Conservation (phyloP, 2,888 invertebrate genomes). For the Bibio marci region DNA sequence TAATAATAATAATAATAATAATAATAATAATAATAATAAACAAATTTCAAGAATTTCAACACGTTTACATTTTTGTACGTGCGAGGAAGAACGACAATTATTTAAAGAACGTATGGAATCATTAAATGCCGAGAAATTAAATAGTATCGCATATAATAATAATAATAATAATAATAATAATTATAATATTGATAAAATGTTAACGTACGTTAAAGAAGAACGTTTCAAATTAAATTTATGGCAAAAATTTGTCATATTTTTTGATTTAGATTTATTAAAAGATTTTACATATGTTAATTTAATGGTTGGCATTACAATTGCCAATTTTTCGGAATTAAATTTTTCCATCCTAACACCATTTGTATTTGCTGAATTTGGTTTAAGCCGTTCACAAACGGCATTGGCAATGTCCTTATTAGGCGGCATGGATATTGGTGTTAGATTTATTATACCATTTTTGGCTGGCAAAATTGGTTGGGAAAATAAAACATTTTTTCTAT, state of each 20-base stretch:
- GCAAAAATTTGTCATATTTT: conserved; percentile 43
- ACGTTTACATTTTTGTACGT: neutral
- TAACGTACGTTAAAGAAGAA: conserved; percentile 33
- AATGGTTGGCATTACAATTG: conserved; percentile 51
- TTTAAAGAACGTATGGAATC: neutral
- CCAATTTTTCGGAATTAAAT: conserved; percentile 53
- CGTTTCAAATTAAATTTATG: conserved; percentile 49
- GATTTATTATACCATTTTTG: conserved; percentile 49
- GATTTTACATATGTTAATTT: conserved; percentile 52
- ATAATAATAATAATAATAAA: too few relatives aligned
- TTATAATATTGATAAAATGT: too few relatives aligned
- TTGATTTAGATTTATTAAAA: conserved; percentile 50
- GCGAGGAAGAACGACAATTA: neutral
- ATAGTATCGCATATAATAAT: too few relatives aligned
- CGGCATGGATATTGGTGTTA: conserved; percentile 42
- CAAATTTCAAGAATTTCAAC: too few relatives aligned
- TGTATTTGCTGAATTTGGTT: conserved; percentile 47
- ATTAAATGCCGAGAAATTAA: neutral
- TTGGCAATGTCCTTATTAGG: conserved; percentile 51
- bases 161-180: too few relatives aligned
- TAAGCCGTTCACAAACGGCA: conserved; percentile 37
- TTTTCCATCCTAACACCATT: conserved; percentile 57
- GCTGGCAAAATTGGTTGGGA: conserved; percentile 53
- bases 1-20: too few relatives aligned
- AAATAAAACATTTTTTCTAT: conserved; percentile 49